These are phyloP conservation scores for Pelvicachromis taeniatus DNA, from an alignment of 2,113 vertebrate genomes.

Conservation along the genomic window DNA sequence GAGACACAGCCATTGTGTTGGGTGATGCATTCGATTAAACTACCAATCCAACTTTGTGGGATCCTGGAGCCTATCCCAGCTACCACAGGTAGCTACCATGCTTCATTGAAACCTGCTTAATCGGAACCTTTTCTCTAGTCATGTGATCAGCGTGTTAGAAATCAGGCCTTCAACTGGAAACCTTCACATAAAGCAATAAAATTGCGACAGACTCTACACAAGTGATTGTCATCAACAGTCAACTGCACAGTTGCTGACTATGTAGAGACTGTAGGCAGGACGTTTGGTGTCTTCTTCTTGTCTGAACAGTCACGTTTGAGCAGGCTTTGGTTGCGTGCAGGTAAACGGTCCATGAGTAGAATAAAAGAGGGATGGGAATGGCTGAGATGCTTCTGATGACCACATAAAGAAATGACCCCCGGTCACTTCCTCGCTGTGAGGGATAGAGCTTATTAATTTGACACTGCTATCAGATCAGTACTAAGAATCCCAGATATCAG, in stretches of 20 bases:
- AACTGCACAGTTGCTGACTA: background rate
- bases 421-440: background rate
- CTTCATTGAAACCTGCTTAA: background rate
- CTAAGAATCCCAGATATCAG: background rate
- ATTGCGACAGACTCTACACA: background rate
- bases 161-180: background rate
- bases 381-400: background rate
- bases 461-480: background rate
- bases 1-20: too few relatives aligned
- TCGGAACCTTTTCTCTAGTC: background rate
- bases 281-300: background rate
- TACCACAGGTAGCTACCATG: too few relatives aligned
- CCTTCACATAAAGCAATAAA: background rate
- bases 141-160: background rate
- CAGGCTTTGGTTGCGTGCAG: background rate
- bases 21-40: background rate
- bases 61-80: accelerated
- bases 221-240: background rate
- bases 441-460: background rate
- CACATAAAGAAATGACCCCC: accelerated
- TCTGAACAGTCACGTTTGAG: background rate
- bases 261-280: background rate
- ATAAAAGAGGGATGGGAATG: background rate
- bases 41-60: background rate
- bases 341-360: background rate